Evolutionary conservation across 2,888 invertebrate species (phyloP), one percentile per base, ranked within the genome.

Genomic region (Dryocosmus kuriphilus): DNA sequence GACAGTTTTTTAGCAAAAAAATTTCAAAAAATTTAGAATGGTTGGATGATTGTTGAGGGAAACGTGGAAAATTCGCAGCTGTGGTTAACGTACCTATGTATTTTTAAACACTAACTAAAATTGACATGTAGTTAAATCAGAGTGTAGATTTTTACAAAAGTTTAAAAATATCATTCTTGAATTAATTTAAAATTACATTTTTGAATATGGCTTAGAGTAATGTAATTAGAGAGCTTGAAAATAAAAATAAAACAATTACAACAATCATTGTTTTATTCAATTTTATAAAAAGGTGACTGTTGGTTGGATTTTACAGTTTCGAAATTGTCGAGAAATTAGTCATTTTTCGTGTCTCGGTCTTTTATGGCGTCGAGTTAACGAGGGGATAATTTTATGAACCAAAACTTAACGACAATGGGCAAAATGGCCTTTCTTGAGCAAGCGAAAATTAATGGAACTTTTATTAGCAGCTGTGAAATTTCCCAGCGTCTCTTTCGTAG

Each of bases 1-100:
- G 67, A 19, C 46, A 51, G 67, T 71, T 71, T 71, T 71, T 71
- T 71, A 19, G 30, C 9, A n/a, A 71, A 71, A 71, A 71, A 51
- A 71, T 57, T 11, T 14, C 57, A n/a, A 8, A 24, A 57, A 24
- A 57, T 24, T 57, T 24, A 1, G 11, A 57, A 57, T 24, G 24
- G 3, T 57, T 57, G 1, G 57, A 1, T 0, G 11, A 11, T 57
- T 57, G 8, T 57, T 24, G 24, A n/a, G 57, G 57, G 22, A 24
- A 57, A 24, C 57, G 57, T 24, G 57, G 57, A 14, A 57, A 57
- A 57, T 57, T 24, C 3, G 57, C 57, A 57, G 57, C 57, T 57
- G 57, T 57, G 11, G 9, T 11, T 11, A 55, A n/a, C 5, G 16
- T n/a, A n/a, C n/a, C n/a, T n/a, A 46, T 5, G 19, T 46, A 46